Evolutionary conservation across 2,797 vertebrate genomes (phyloP), one percentile per base, ranked within the genome.

Genomic region (Myotis pilosus): DNA sequence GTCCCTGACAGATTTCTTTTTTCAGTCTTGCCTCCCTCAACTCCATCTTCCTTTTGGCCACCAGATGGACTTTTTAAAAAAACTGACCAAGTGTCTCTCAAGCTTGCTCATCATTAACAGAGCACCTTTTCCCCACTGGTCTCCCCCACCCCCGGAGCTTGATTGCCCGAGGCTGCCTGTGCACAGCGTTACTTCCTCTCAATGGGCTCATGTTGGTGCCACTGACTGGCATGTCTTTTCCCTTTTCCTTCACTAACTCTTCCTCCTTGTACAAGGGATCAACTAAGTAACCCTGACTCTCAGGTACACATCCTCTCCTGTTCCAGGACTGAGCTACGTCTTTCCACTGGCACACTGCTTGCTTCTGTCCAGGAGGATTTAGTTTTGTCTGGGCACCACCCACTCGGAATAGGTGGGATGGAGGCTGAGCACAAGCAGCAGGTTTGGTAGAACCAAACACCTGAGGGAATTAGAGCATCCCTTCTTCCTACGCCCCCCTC

Each of bases 131-230:
- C 33, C 25, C 41, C 7, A 10, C 5, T 15, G 1, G 8, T 9
- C 44, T 71, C n/a, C 49, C 38, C 22, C 36, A 15, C 22, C 2
- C 12, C 15, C 3, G 1, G 25, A 44, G 19, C 66, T 15, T 15
- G 8, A 53, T 66, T 36, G 0, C 51, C 13, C 0, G 0, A 3
- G n/a, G 17, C 33, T 2, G 6, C 64, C 71, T 20, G 17, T 2
- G 8, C 57, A 28, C 25, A 60, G 57, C 57, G 28, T 60, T 19
- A 1, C 25, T 11, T 47, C 9, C 44, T 41, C 41, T 62, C 6
- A 66, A 2, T 66, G 64, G 64, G 17, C 64, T 64, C 28, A n/a
- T 64, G 30, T 64, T n/a, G 62, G 16, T 64, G 30, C 62, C 62
- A 64, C 28, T 64, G 62, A 30, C 62, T 64, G 62, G 6, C n/a